These are phyloP conservation scores for Pterois miles DNA, from an alignment of 2,797 vertebrate genomes.

Conservation along the genomic window DNA sequence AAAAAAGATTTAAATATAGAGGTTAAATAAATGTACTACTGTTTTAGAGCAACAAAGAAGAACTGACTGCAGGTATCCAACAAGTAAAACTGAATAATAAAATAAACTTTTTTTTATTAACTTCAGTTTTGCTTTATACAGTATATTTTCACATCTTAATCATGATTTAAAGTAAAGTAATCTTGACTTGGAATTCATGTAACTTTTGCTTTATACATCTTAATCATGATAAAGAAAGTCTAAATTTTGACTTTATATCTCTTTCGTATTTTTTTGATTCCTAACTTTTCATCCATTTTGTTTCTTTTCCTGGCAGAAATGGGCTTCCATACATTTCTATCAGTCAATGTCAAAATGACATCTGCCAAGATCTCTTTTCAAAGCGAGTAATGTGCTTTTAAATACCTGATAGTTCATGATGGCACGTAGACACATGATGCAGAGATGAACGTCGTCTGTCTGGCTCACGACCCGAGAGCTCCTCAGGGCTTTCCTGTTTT, in stretches of 20 bases:
- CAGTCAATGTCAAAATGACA: not conserved
- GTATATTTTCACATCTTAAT: not conserved
- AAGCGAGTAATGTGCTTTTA: not conserved
- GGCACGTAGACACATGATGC: constrained; percentile 95
- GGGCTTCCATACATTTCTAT: not conserved
- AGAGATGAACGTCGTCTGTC: constrained; percentile 93
- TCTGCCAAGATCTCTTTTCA: not conserved
- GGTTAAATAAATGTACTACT: no score
- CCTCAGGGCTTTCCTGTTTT: constrained; percentile 87
- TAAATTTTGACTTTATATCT: not conserved
- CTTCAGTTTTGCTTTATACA: not conserved
- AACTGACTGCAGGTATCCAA: no score
- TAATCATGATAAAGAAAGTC: not conserved
- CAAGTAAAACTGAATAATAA: no score
- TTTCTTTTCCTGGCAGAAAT: not conserved
- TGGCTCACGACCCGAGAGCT: constrained; percentile 86
- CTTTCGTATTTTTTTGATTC: not conserved
- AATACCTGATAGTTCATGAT: constrained; percentile 99
- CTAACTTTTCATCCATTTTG: not conserved
- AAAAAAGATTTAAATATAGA: no score
- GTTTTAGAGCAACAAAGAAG: no score
- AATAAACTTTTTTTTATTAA: not conserved
- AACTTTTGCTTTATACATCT: not conserved
- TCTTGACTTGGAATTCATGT: no score
- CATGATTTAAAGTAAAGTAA: not conserved